Evolutionary conservation across 2,113 vertebrate species (phyloP), one percentile per base, ranked within the genome.

Genomic region (Narcine bancroftii): DNA sequence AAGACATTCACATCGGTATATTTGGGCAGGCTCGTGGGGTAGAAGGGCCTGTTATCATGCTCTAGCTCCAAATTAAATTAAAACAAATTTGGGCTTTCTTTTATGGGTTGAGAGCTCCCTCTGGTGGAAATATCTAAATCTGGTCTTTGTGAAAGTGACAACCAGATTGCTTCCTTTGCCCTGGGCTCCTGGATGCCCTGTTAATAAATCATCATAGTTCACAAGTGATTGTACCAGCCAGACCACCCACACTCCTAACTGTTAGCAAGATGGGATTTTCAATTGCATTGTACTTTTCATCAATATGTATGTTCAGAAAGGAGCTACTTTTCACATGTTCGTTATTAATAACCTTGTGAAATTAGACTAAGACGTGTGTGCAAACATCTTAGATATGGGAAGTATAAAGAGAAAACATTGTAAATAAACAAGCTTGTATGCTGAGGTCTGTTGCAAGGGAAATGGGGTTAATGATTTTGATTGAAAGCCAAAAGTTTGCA

Each of bases 71-170:
- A n/a, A n/a, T 69, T 21, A 69, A 60, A 21, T 21, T n/a, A 21
- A 87, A 87, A 87, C 15, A 33, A 7, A 2, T 9, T n/a, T 87
- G 29, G 33, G 19, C 53, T 5, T 1, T 69, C 63, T 91, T 91
- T 36, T 39, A 26, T 91, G 65, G 71, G 65, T 7, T 65, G 47
- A 42, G 63, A 91, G 89, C 89, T 91, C 89, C 89, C 63, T 91
- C 89, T 91, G 10, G 89, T 91, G 89, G 81, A 91, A 6, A 17
- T 63, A 87, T 63, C 53, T 39, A 7, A 7, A 29, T 87, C 79
- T 60, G 60, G 60, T 69, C 2, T 2, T 24, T 69, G 26, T 69
- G 66, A 3, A 66, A 21, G 1, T 66, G 65, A 21, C 65, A 21
- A 63, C 9, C 29, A 56, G 50, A n/a, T 60, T 50, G 5, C 2